A percentile compares a stretch with the other conserved stretches of the same genome.
These are phyloP conservation scores for Drosophila tani DNA, from an alignment of 1,140 invertebrate species.

Conservation along the genomic window DNA sequence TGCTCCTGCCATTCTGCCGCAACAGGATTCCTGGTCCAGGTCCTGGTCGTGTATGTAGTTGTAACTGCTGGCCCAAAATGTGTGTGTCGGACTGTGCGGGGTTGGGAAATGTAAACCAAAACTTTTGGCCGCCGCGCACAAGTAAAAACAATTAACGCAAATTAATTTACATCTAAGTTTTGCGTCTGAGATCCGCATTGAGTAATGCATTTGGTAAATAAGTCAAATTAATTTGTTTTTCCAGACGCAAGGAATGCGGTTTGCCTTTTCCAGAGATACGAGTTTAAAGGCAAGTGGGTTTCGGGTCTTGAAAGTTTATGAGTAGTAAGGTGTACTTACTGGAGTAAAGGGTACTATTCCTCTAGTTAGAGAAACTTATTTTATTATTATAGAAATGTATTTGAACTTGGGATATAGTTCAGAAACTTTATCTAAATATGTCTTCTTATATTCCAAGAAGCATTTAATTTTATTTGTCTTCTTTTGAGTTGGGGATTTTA, in stretches of 20 bases:
- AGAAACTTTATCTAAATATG: too few relatives aligned
- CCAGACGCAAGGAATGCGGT: constrained; percentile 1
- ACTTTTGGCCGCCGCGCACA: constrained; percentile 48
- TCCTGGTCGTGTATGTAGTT: constrained; percentile 3
- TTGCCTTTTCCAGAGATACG: background rate
- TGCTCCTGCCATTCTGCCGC: constrained; percentile 39
- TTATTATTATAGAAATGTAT: too few relatives aligned
- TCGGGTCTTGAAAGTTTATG: background rate
- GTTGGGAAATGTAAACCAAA: constrained; percentile 58
- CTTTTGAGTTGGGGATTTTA: background rate
- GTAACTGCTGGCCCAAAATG: constrained; percentile 11
- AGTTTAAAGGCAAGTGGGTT: constrained; percentile 4
- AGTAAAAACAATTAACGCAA: constrained; percentile 74
- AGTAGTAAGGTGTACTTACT: too few relatives aligned
- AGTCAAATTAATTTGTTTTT: constrained; percentile 36
- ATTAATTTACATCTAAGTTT: constrained; percentile 79
- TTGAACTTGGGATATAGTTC: background rate
- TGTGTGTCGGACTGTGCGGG: constrained; percentile 43
- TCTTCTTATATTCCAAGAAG: too few relatives aligned
- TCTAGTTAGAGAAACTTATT: background rate
- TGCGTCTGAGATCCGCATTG: constrained; percentile 18
- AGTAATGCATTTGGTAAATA: constrained; percentile 58
- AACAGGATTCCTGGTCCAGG: constrained; percentile 11
- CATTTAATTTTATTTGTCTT: too few relatives aligned
- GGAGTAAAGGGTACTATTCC: too few relatives aligned